These are phyloP conservation scores for Malurus melanocephalus DNA, from an alignment of 2,113 vertebrate genomes.

Conservation along the genomic window DNA sequence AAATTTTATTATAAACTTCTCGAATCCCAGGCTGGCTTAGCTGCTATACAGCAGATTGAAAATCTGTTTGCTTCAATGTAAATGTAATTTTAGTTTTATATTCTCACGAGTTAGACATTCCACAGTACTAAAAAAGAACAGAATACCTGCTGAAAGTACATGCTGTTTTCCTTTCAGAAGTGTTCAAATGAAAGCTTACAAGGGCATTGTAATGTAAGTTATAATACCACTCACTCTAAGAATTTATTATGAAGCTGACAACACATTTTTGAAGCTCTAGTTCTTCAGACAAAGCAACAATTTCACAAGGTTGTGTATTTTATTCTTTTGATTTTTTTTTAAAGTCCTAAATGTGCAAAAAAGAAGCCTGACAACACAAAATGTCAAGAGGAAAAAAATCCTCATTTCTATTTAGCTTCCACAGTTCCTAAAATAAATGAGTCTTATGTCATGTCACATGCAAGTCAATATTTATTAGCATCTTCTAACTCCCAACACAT, in stretches of 20 bases:
- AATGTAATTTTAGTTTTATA: not conserved
- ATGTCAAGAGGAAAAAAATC: rapidly evolving
- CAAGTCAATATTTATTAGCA: not conserved
- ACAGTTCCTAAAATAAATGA: not conserved
- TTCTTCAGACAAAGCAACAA: not conserved
- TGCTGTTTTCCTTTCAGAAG: not conserved
- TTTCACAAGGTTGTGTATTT: not conserved
- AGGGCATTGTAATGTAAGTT: not conserved
- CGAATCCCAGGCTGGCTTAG: not conserved
- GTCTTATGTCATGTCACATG: not conserved
- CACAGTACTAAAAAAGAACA: not conserved
- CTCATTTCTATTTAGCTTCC: not conserved
- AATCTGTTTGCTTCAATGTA: not conserved
- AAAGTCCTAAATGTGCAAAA: not conserved
- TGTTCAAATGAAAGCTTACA: slow-evolving; percentile 3
- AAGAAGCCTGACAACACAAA: not conserved
- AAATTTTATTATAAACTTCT: not conserved
- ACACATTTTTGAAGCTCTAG: not conserved
- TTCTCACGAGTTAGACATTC: not conserved
- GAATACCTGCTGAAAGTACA: slow-evolving; percentile 7
- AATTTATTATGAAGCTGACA: slow-evolving; percentile 34
- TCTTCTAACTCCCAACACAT: not conserved
- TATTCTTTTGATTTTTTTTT: not conserved
- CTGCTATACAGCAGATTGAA: not conserved
- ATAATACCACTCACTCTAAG: not conserved